Percentiles rank a stretch among this genome's conserved stretches.
These are phyloP conservation scores for Bombus fervidus DNA, from an alignment of 1,140 invertebrate genomes.

Conservation along the genomic window DNA sequence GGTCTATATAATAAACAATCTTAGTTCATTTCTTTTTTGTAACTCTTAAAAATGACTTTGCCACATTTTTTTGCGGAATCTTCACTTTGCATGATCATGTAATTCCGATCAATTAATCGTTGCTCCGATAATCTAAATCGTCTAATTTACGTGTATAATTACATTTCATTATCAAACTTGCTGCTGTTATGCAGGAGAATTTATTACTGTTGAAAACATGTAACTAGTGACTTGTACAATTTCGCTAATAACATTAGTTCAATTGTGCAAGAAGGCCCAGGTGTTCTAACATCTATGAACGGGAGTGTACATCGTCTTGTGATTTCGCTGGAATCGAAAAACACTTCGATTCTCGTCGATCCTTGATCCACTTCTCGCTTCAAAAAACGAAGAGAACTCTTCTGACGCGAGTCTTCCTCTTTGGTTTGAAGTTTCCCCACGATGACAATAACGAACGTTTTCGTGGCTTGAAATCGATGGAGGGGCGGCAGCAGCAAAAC, in stretches of 20 bases:
- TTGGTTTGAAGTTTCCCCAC: background rate
- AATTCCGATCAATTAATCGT: no score
- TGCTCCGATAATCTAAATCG: no score
- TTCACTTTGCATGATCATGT: no score
- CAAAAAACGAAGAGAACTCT: background rate
- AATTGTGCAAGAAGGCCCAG: background rate
- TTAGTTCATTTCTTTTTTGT: no score
- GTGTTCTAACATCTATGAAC: background rate
- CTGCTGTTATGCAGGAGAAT: background rate
- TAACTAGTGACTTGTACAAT: background rate
- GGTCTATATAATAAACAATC: no score
- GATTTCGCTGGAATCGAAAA: background rate
- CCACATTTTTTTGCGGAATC: no score
- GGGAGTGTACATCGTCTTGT: background rate
- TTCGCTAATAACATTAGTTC: background rate
- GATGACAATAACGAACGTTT: conserved; percentile 41
- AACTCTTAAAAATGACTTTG: no score
- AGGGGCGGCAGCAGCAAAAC: background rate
- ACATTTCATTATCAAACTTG: background rate
- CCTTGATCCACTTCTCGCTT: background rate
- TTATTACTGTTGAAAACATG: background rate
- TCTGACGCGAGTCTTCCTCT: background rate
- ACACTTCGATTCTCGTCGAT: background rate
- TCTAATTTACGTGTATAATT: no score
- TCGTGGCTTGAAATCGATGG: conserved; percentile 18